Evolutionary conservation across 2,888 invertebrate species (phyloP), one percentile per base, ranked within the genome.

Genomic region (Chymomyza amoena): DNA sequence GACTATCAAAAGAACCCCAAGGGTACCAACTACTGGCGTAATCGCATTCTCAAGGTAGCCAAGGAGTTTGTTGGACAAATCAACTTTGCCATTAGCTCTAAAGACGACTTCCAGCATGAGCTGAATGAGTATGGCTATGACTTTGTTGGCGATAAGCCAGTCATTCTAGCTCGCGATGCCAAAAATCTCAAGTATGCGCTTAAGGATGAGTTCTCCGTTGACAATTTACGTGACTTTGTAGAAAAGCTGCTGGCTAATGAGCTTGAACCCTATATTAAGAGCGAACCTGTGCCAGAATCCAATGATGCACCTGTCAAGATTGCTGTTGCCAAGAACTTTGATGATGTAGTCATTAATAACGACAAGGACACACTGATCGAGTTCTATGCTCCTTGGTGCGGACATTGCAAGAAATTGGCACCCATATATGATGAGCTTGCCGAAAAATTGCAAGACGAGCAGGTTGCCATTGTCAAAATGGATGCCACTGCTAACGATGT

Each of bases 351-450:
- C 0, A 95, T 95, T 2, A 96, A 99, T 90, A 96, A 97, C 84
- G 96, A 94, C 45, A 96, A 97, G 90, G 99, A 99, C 91, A 97
- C 97, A 3, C 93, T 99, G 57, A 94, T 99, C 80, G 99, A 99
- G 93, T 99, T 99, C 93, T 99, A 99, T 92, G 99, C 99, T 50
- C 99, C 99, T 1, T 99, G 99, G 99, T 98, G 98, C 91, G 99
- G 99, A 80, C 99, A 99, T 90, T 99, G 99, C 93, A 99, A 99
- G 93, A 97, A 96, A 92, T 93, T 99, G 61, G 94, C 97, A 2
- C 99, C 99, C 20, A 93, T 97, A 66, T 99, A 94, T 92, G 98
- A 99, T 71, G 98, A 99, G 92, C 93, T 99, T 45, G 99, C 97
- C 52, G 95, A 95, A 70, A 97, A 96, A 95, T 91, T 99, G 90